Evolutionary conservation across 2,888 invertebrate genomes (phyloP), one percentile per base, ranked within the genome.

Genomic region (Gymnoscelis rufifasciata): DNA sequence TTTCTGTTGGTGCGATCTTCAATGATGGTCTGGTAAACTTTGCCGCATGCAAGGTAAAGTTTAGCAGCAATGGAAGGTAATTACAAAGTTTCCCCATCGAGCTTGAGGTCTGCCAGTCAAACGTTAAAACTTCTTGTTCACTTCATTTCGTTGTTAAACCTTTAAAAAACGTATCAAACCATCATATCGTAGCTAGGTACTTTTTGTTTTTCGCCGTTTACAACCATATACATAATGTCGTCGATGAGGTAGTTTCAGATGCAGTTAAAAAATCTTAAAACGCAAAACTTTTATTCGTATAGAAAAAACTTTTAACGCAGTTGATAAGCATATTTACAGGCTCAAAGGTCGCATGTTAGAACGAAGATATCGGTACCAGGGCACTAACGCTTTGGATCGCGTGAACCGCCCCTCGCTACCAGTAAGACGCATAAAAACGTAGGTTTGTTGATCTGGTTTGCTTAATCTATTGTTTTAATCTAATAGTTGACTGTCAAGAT

Each of bases 311-410:
- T 49, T 47, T 47, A 41, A 51, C 51, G 49, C 52, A 47, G 48
- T 43, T 41, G 42, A 47, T 49, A 47, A 47, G 45, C 49, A 57
- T 54, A 72, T 78, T 77, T 74, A 76, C 72, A 59, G 60, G 62
- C 58, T 54, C 59, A 64, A 70, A 78, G 74, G 76, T 83, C 81
- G 83, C 84, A 83, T 83, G 84, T 74, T 69, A 68, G 66, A 66
- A 69, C 68, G 62, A 63, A 60, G 70, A 66, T 62, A 68, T 68
- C 68, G 71, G 76, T 78, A 57, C 69, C 71, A 70, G 72, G 78
- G 80, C 74, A 70, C 80, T 81, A 75, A 69, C 73, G 56, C 71
- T 53, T 68, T 67, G 72, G 74, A 63, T 83, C 65, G 82, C 84
- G 83, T 84, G 83, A 74, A 72, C 59, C 52, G 55, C 60, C 64